These are phyloP conservation scores for Porites cylindrica DNA, from an alignment of 92 coral and sea anemone species.

Conservation along the genomic window DNA sequence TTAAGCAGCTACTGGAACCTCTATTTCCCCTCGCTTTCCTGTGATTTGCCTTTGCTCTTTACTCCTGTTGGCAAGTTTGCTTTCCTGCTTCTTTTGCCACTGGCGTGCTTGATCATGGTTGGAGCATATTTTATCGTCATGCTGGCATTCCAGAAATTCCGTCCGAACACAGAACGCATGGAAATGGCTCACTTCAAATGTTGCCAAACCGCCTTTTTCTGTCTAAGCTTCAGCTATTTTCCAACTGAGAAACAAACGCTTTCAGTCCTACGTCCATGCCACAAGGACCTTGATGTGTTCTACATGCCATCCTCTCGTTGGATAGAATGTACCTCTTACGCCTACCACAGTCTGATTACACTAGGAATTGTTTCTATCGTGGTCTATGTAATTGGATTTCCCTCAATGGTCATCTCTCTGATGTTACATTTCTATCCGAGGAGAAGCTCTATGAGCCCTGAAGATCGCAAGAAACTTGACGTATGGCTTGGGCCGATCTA, in stretches of 20 bases:
- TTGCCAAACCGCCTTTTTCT: slow-evolving; percentile 60
- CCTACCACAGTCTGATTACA: slow-evolving; percentile 33
- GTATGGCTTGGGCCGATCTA: slow-evolving; percentile 58
- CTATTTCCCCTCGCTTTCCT: slow-evolving; percentile 72
- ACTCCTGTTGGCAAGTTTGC: slow-evolving; percentile 70
- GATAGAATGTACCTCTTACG: slow-evolving; percentile 64
- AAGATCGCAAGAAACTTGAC: slow-evolving; percentile 34
- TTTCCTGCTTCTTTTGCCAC: slow-evolving; percentile 67
- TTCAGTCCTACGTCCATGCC: slow-evolving; percentile 72
- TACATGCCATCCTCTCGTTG: slow-evolving; percentile 74
- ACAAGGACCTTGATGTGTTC: slow-evolving; percentile 33
- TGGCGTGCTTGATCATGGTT: slow-evolving; percentile 32
- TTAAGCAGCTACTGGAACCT: slow-evolving; percentile 79
- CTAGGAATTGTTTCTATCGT: slow-evolving; percentile 56
- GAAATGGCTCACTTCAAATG: slow-evolving; percentile 48
- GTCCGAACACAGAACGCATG: slow-evolving; percentile 22
- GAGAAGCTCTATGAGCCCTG: slow-evolving; percentile 19
- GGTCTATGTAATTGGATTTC: slow-evolving; percentile 40
- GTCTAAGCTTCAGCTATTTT: slow-evolving; percentile 74
- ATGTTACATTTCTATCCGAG: slow-evolving; percentile 22
- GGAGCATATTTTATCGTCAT: slow-evolving; percentile 49
- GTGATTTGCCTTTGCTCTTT: slow-evolving; percentile 62
- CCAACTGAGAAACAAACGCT: slow-evolving; percentile 72
- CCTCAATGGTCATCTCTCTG: slow-evolving; percentile 37
- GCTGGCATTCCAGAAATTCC: slow-evolving; percentile 13